Percentiles rank a stretch among this genome's conserved stretches.
Evolutionary conservation across 2,888 invertebrate species (phyloP).

Genomic region (Agelastica alni): DNA sequence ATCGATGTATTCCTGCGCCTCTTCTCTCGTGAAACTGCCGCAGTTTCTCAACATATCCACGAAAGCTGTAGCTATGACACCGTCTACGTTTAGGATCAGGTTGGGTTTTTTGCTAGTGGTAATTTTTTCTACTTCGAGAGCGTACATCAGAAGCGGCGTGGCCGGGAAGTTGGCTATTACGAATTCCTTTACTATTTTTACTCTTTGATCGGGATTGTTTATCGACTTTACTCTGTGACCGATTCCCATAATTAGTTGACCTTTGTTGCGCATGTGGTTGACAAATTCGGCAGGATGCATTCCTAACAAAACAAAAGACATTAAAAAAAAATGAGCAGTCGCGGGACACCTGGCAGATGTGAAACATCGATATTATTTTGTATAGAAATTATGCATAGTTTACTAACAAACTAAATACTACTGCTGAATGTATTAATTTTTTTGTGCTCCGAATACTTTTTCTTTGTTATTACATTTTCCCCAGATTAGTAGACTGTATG

Average conservation of each 20-base stretch:
- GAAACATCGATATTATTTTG: too few relatives aligned
- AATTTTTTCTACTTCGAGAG: slow-evolving; percentile 96
- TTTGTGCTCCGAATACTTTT: too few relatives aligned
- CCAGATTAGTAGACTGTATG: too few relatives aligned
- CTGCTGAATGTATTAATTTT: neutral
- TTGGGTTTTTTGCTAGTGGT: slow-evolving; percentile 99
- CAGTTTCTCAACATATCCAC: slow-evolving; percentile 95
- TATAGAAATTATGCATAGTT: too few relatives aligned
- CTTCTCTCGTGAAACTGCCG: slow-evolving; percentile 94
- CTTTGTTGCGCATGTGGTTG: slow-evolving; percentile 95
- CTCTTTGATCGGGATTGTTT: slow-evolving; percentile 98
- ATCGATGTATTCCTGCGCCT: slow-evolving; percentile 95
- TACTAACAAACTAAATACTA: too few relatives aligned
- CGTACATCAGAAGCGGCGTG: slow-evolving; percentile 93
- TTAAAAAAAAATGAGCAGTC: too few relatives aligned
- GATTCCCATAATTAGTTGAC: slow-evolving; percentile 98
- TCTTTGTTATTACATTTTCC: too few relatives aligned
- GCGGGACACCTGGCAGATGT: too few relatives aligned
- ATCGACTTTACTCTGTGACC: slow-evolving; percentile 91
- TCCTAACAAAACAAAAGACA: slow-evolving; percentile 52
- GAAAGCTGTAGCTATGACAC: slow-evolving; percentile 96
- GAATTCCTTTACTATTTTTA: slow-evolving; percentile 95
- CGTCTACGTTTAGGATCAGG: slow-evolving; percentile 98
- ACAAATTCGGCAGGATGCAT: slow-evolving; percentile 98
- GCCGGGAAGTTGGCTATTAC: slow-evolving; percentile 92